Percentiles rank a stretch among this genome's conserved stretches.
Conservation (phyloP, 2,113 vertebrate genomes). For the Lophura nycthemera region DNA sequence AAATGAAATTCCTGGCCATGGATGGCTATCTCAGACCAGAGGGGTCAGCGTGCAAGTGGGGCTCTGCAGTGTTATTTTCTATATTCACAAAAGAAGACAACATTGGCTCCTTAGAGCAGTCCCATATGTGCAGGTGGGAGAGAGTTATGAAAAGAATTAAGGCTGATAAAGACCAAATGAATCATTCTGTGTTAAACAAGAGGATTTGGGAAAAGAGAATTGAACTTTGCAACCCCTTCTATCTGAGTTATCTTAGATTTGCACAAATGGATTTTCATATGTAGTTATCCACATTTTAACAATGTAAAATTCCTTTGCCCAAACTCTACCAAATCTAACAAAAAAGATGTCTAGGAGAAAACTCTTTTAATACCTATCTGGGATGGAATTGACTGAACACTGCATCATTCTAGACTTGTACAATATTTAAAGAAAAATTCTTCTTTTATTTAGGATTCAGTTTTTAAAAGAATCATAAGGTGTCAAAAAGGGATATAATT, state of each 20-base stretch:
- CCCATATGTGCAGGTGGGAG: fast-evolving
- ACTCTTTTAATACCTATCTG: not conserved
- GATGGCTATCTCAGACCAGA: not conserved
- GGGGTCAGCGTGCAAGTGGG: not conserved
- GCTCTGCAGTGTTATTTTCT: not conserved
- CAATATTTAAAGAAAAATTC: not conserved
- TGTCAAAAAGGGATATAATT: not conserved
- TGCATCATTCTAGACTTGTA: fast-evolving
- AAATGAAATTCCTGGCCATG: not conserved
- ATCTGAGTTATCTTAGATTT: not conserved
- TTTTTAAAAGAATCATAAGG: not conserved
- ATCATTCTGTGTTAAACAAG: not conserved
- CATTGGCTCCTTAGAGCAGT: fast-evolving
- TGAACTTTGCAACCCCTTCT: not conserved
- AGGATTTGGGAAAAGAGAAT: not conserved
- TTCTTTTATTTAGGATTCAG: not conserved
- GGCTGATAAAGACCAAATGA: not conserved
- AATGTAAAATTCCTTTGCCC: not conserved
- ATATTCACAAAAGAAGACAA: not conserved
- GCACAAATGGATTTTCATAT: not conserved
- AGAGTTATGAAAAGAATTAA: not conserved
- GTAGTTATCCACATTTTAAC: fast-evolving
- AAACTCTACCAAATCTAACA: not conserved
- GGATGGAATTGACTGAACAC: not conserved
- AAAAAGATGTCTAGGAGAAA: not conserved